phyloP scores from a whole-genome alignment of 1,140 invertebrate genomes.

The Macrocentrus cingulum region DNA sequence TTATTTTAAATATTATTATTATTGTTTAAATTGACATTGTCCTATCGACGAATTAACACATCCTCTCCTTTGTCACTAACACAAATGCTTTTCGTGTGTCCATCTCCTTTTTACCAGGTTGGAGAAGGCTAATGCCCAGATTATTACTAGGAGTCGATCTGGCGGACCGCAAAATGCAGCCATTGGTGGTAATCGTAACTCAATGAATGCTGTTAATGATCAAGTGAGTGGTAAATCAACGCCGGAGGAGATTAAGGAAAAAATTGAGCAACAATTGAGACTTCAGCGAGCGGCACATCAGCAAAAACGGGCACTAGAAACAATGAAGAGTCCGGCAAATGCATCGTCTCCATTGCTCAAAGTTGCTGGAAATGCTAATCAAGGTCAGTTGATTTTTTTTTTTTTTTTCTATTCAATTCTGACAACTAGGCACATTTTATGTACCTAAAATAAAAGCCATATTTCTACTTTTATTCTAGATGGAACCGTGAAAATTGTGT shows the following conservation, averaged over 20 bases:
- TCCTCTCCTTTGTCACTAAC: conserved; percentile 50
- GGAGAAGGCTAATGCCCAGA: conserved; percentile 68
- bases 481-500: conserved; percentile 65
- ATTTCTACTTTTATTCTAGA: conserved; percentile 50
- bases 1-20: conserved; percentile 8
- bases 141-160: conserved; percentile 74
- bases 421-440: conserved; percentile 23
- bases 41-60: conserved; percentile 48
- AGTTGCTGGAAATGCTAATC: conserved; percentile 59
- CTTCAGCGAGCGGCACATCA: conserved; percentile 84
- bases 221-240: conserved; percentile 59
- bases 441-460: conserved; percentile 32
- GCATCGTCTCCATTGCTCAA: conserved; percentile 58
- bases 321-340: conserved; percentile 56
- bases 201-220: conserved; percentile 31
- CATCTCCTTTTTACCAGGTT: conserved; percentile 61
- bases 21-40: conserved; percentile 2
- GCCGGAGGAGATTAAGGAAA: conserved; percentile 84
- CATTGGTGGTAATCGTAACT: conserved; percentile 37
- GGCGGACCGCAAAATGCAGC: conserved; percentile 62
- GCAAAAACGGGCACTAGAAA: conserved; percentile 75
- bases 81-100: conserved; percentile 51
- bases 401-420: conserved; percentile 23
- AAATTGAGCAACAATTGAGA: conserved; percentile 86
- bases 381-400: conserved; percentile 44